Evolutionary conservation across 2,888 invertebrate genomes (phyloP).

Genomic region (Invenusta paracnida): DNA sequence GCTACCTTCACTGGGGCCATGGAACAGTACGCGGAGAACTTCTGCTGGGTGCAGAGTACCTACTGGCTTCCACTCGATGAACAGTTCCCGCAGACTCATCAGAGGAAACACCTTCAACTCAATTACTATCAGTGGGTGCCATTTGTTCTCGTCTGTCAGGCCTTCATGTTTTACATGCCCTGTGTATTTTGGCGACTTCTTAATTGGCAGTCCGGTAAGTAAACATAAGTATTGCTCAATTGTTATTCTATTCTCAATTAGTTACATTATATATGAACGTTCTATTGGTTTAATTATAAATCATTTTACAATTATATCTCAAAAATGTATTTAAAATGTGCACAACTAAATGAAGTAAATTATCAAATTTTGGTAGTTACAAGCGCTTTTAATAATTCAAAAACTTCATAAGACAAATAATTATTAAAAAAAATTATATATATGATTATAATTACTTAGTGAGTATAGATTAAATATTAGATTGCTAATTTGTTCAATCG

Average conservation of each 20-base stretch:
- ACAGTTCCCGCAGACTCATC: conserved; percentile 51
- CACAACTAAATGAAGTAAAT: too few relatives aligned
- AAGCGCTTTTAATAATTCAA: too few relatives aligned
- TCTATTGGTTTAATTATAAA: not conserved
- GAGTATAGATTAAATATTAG: too few relatives aligned
- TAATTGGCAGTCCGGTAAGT: conserved; percentile 56
- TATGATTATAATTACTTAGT: too few relatives aligned
- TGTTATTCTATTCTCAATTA: too few relatives aligned
- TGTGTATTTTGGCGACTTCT: conserved; percentile 62
- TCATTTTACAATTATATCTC: too few relatives aligned
- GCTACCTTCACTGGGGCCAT: conserved; percentile 63
- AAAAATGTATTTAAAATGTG: too few relatives aligned
- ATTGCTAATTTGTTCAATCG: too few relatives aligned
- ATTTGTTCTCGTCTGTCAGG: conserved; percentile 62
- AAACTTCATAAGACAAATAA: too few relatives aligned
- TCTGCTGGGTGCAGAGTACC: conserved; percentile 64
- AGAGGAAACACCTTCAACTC: conserved; percentile 48
- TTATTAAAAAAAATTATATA: too few relatives aligned
- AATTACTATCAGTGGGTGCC: conserved; percentile 62
- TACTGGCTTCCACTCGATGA: conserved; percentile 62
- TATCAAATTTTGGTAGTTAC: too few relatives aligned
- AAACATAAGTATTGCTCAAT: not conserved
- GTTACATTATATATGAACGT: not conserved
- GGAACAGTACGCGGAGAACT: conserved; percentile 64
- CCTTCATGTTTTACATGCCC: conserved; percentile 62